These are phyloP conservation scores for Triops longicaudatus DNA, from an alignment of 1,140 invertebrate genomes.

Conservation along the genomic window DNA sequence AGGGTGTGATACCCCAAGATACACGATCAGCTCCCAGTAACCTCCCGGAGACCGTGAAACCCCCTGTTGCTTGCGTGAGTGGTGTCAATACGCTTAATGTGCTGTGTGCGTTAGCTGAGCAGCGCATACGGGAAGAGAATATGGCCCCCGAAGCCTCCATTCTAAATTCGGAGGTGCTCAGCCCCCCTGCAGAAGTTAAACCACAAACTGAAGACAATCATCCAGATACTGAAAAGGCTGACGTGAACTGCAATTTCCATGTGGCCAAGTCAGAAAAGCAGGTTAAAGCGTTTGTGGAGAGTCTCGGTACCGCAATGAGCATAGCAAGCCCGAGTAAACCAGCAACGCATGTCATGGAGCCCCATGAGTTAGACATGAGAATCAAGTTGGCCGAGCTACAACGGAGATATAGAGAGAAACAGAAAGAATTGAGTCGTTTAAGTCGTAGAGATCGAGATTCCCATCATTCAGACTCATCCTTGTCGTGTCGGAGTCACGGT, in stretches of 20 bases:
- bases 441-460: slow-evolving; percentile 15
- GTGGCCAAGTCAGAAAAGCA: not conserved
- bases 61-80: slow-evolving; percentile 37
- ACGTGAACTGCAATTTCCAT: not conserved
- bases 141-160: slow-evolving; percentile 30
- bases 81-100: slow-evolving; percentile 61
- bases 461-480: not conserved
- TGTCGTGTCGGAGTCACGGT: not conserved
- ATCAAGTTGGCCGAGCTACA: slow-evolving; percentile 67
- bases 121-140: slow-evolving; percentile 64
- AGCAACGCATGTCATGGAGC: slow-evolving; percentile 46
- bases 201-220: not conserved
- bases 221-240: slow-evolving; percentile 9
- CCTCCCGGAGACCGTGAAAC: slow-evolving; percentile 32
- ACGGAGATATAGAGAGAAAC: slow-evolving; percentile 69
- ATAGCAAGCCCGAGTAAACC: not conserved
- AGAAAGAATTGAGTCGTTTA: slow-evolving; percentile 53
- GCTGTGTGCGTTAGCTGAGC: slow-evolving; percentile 73
- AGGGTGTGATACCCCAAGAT: slow-evolving; percentile 17
- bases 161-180: too few relatives aligned
- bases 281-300: not conserved
- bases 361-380: slow-evolving; percentile 68
- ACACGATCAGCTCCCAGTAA: slow-evolving; percentile 22
- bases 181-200: not conserved
- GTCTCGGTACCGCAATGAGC: not conserved